Conservation (phyloP, 2,113 vertebrate species). For the Lamprotornis superbus region DNA sequence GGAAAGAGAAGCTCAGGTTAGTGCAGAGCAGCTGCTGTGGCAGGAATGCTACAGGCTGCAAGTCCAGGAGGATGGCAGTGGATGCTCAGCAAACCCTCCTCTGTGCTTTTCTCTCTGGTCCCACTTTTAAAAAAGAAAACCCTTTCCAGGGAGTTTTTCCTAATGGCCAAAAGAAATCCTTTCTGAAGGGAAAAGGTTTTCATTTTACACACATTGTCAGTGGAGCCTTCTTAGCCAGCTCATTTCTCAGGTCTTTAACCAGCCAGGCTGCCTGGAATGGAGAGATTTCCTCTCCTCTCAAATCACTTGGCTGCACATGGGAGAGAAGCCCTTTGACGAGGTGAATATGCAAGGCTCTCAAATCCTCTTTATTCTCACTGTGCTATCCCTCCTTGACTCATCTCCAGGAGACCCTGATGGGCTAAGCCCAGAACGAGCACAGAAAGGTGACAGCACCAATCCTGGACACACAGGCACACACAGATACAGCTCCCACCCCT, state of each 20-base stretch:
- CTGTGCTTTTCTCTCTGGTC: background rate
- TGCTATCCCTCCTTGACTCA: background rate
- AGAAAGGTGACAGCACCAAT: background rate
- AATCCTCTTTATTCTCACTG: background rate
- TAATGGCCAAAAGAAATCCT: background rate
- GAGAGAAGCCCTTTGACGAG: background rate
- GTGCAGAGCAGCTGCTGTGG: background rate
- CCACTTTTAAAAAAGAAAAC: background rate
- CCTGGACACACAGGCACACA: background rate
- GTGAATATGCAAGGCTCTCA: slow-evolving; percentile 23
- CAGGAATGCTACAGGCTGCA: background rate
- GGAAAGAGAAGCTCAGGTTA: background rate
- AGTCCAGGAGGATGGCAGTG: background rate
- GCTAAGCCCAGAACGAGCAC: background rate
- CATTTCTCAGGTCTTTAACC: slow-evolving; percentile 43
- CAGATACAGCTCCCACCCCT: background rate
- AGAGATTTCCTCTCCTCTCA: slow-evolving; percentile 20
- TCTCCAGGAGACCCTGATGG: background rate
- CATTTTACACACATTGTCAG: slow-evolving; percentile 22
- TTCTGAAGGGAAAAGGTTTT: background rate
- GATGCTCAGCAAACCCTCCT: background rate
- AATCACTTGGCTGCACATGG: slow-evolving; percentile 41
- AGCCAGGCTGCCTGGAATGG: background rate
- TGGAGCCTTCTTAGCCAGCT: slow-evolving; percentile 26
- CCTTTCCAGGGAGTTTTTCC: background rate